Base-by-base conservation (phyloP, 2,888 invertebrate genomes). In the Apotomis betuletana region DNA sequence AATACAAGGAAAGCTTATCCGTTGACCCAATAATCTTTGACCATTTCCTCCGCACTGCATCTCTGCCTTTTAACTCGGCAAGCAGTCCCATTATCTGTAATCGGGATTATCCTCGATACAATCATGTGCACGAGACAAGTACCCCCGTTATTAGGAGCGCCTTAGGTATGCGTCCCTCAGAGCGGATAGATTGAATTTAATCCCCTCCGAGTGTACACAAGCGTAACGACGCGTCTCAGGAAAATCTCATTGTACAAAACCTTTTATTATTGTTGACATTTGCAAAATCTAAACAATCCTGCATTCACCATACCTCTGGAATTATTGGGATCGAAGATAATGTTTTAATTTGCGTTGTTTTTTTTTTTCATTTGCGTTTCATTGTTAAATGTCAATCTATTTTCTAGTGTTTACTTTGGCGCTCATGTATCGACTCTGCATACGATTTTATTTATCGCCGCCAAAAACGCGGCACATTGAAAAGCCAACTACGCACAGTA, bases 21-120 rank as follows among this genome's bases (percentile, higher is more conserved):
- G n/a, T 9, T 57, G 10, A 58, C 46, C 36, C 38, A 5, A 55
- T 55, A 70, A 38, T 55, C 15, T 55, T 12, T 49, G 49, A 49
- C 49, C 49, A 55, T 62, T 27, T 36, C 36, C 49, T 63, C 10
- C 10, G 27, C 51, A 36, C 8, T 46, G 54, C 13, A 12, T 38
- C 36, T 72, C 54, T 74, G 61, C 65, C 59, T 69, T 74, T 67
- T 52, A 67, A 61, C 61, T 62, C 68, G n/a, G 46, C 46, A 60
- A 72, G 59, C 61, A 72, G 57, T 61, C 74, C 76, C 82, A 87
- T 87, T 87, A 85, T 85, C 79, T 79, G 76, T 85, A 87, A 89
- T 87, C 86, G 83, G 87, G 88, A 89, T 90, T 81, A 90, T 89
- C 89, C 83, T 69, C 75, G 78, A 84, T 79, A 83, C 85, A 86